These are phyloP conservation scores for Anaspis maculata DNA, from an alignment of 2,888 invertebrate species.

Conservation along the genomic window DNA sequence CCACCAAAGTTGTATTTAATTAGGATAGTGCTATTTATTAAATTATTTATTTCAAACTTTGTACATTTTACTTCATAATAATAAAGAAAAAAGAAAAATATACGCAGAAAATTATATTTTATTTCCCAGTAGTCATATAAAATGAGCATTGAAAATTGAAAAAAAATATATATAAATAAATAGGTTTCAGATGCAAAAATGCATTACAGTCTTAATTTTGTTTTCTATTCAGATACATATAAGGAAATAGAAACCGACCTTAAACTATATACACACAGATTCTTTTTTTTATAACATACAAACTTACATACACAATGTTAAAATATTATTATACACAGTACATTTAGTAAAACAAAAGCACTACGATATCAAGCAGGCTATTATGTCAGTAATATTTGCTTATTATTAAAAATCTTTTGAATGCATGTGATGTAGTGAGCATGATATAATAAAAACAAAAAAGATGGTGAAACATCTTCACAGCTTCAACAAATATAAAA, in stretches of 20 bases:
- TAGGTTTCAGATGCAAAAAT: slow-evolving; percentile 30
- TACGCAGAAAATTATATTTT: slow-evolving; percentile 26
- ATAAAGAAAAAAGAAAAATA: slow-evolving; percentile 7
- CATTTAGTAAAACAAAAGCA: slow-evolving; percentile 22
- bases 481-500: too few relatives aligned
- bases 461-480: too few relatives aligned
- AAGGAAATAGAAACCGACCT: slow-evolving; percentile 24
- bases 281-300: slow-evolving; percentile 25
- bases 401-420: slow-evolving; percentile 11
- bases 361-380: slow-evolving; percentile 25
- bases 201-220: slow-evolving; percentile 39
- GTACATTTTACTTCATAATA: slow-evolving; percentile 9
- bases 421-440: slow-evolving; percentile 1
- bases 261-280: slow-evolving; percentile 27
- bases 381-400: slow-evolving; percentile 12
- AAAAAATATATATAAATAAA: slow-evolving; percentile 30
- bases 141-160: slow-evolving; percentile 30
- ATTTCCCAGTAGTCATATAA: slow-evolving; percentile 30
- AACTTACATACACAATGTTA: slow-evolving; percentile 28
- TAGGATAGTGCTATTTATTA: too few relatives aligned
- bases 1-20: slow-evolving; percentile 30
- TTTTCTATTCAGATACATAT: too few relatives aligned
- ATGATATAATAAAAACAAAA: too few relatives aligned
- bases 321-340: slow-evolving; percentile 24
- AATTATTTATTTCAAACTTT: slow-evolving; percentile 27